These are phyloP conservation scores for Himalopsyche anomala DNA, from an alignment of 2,888 invertebrate species.

Conservation along the genomic window DNA sequence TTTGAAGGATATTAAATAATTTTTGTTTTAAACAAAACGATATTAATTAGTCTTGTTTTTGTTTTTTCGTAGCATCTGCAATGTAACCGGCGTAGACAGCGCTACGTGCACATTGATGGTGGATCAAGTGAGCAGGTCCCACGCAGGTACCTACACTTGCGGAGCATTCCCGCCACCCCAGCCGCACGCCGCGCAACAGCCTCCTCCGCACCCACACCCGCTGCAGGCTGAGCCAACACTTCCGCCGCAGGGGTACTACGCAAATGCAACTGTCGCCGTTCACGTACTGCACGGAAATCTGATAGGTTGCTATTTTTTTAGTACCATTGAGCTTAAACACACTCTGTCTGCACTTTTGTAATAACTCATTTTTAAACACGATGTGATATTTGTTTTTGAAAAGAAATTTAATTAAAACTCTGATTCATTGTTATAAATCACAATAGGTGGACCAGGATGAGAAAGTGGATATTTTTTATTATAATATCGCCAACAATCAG, in stretches of 20 bases:
- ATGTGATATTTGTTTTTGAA: no score
- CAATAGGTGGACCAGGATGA: no score
- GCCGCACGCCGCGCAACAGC: slow-evolving; percentile 63
- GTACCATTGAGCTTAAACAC: no score
- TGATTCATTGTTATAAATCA: no score
- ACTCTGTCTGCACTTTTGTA: no score
- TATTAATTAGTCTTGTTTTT: background rate
- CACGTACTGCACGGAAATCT: slow-evolving; percentile 79
- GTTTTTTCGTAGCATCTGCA: slow-evolving; percentile 71
- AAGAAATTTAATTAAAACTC: no score
- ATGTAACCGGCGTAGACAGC: slow-evolving; percentile 71
- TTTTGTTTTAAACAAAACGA: no score
- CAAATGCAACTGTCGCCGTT: slow-evolving; percentile 78
- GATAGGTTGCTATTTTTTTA: slow-evolving; percentile 53
- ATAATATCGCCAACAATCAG: no score
- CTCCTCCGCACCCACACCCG: slow-evolving; percentile 66
- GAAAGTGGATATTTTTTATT: no score
- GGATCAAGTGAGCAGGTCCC: slow-evolving; percentile 76
- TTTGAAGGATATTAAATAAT: no score
- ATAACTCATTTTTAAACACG: no score
- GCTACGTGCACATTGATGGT: slow-evolving; percentile 75
- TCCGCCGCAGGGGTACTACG: slow-evolving; percentile 70
- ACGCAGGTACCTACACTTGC: slow-evolving; percentile 80
- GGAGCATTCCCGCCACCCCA: slow-evolving; percentile 68
- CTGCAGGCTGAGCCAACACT: slow-evolving; percentile 49